phyloP scores from a whole-genome alignment of 2,113 vertebrate species.

The Callipepla squamata region DNA sequence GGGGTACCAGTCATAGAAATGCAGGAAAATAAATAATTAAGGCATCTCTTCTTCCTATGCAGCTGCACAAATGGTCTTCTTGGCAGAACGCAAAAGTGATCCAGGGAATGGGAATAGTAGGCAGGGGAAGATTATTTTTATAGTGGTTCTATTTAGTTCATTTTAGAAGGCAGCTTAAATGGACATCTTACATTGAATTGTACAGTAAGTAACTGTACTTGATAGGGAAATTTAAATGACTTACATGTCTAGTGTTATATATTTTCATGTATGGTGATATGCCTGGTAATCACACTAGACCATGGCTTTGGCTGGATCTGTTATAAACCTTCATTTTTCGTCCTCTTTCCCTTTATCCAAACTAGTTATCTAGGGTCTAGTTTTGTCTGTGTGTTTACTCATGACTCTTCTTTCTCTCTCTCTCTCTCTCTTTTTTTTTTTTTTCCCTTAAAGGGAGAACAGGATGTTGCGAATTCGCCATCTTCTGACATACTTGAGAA shows the following conservation, averaged over 20 bases:
- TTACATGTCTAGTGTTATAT: not conserved
- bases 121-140: not conserved
- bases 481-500: slow-evolving; percentile 82
- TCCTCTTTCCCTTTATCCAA: not conserved
- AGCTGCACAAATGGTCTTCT: not conserved
- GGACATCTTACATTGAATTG: not conserved
- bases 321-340: not conserved
- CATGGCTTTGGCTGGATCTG: not conserved
- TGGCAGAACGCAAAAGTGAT: not conserved
- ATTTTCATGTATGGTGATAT: not conserved
- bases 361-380: not conserved
- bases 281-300: not conserved
- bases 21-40: not conserved
- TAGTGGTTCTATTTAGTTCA: not conserved
- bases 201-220: not conserved
- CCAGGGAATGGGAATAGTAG: not conserved
- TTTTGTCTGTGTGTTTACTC: not conserved
- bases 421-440: not conserved
- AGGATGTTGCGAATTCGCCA: slow-evolving; percentile 44
- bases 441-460: slow-evolving; percentile 71
- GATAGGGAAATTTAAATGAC: not conserved
- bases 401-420: not conserved
- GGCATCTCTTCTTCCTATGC: not conserved
- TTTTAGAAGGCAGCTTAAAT: not conserved
- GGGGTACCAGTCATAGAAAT: not conserved